These are phyloP conservation scores for Grammomys surdaster DNA, from an alignment of 2,113 vertebrate species.

Conservation along the genomic window DNA sequence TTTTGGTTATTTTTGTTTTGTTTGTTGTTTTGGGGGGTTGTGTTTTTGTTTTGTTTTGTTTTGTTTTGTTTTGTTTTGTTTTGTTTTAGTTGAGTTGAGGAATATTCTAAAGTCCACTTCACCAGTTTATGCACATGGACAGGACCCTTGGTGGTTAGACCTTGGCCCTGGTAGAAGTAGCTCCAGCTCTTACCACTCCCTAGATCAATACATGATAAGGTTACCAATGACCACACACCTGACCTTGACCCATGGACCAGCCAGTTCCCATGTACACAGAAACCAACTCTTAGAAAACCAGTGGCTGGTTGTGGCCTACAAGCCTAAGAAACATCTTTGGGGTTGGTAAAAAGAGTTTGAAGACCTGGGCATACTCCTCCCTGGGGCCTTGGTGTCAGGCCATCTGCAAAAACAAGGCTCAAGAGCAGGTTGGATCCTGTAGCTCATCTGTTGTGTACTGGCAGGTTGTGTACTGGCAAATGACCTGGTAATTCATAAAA, in stretches of 20 bases:
- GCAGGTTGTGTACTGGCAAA: no score
- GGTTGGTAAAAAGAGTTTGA: fast-evolving
- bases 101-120: fast-evolving
- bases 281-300: neutral
- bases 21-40: no score
- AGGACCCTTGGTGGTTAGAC: fast-evolving
- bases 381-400: neutral
- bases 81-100: neutral
- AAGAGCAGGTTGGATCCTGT: neutral
- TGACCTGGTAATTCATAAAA: neutral
- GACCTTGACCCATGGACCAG: fast-evolving
- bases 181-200: fast-evolving
- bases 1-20: neutral
- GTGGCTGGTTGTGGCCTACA: neutral
- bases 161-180: fast-evolving
- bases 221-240: fast-evolving
- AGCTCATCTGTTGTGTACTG: neutral
- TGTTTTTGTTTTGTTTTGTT: no score
- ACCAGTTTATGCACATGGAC: fast-evolving
- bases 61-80: no score
- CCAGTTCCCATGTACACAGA: no score
- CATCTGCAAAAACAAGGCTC: neutral
- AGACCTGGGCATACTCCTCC: neutral
- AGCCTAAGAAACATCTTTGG: neutral
- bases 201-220: neutral